These are phyloP conservation scores for Labrus mixtus DNA, from an alignment of 2,113 vertebrate species.

Conservation along the genomic window DNA sequence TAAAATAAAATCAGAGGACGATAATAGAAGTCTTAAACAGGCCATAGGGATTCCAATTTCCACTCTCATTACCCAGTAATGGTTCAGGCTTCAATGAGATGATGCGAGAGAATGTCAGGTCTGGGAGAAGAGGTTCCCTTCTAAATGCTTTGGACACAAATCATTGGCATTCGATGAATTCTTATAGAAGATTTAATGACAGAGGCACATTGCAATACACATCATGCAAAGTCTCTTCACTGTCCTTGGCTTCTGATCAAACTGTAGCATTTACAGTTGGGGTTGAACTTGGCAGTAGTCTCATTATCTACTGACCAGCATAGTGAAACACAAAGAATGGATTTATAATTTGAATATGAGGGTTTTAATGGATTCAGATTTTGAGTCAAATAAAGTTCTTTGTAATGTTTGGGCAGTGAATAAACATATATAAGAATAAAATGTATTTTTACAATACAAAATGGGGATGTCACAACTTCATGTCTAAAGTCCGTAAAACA, in stretches of 20 bases:
- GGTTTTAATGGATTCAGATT: constrained; percentile 42
- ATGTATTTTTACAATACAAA: background rate
- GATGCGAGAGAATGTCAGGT: constrained; percentile 55
- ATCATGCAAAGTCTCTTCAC: constrained; percentile 23
- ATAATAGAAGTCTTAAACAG: constrained; percentile 64
- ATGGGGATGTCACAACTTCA: constrained; percentile 20
- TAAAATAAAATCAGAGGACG: constrained; percentile 61
- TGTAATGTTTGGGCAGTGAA: constrained; percentile 57
- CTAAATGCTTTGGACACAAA: constrained; percentile 66
- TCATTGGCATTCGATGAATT: constrained; percentile 44
- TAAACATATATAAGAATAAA: constrained; percentile 20
- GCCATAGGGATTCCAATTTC: constrained; percentile 67
- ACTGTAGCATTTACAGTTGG: constrained; percentile 16
- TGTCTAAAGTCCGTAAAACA: constrained; percentile 11
- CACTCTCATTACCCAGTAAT: constrained; percentile 73
- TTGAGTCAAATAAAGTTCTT: constrained; percentile 40
- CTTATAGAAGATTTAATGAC: constrained; percentile 49
- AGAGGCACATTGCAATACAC: constrained; percentile 49
- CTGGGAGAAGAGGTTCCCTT: constrained; percentile 49
- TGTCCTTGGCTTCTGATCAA: constrained; percentile 59
- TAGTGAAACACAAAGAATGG: constrained; percentile 31
- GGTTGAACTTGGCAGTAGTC: constrained; percentile 21
- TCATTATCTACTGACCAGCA: constrained; percentile 51
- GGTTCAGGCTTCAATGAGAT: constrained; percentile 58
- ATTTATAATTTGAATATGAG: constrained; percentile 47